phyloP scores from a whole-genome alignment of 2,113 vertebrate species.

The Trogon surrucura region DNA sequence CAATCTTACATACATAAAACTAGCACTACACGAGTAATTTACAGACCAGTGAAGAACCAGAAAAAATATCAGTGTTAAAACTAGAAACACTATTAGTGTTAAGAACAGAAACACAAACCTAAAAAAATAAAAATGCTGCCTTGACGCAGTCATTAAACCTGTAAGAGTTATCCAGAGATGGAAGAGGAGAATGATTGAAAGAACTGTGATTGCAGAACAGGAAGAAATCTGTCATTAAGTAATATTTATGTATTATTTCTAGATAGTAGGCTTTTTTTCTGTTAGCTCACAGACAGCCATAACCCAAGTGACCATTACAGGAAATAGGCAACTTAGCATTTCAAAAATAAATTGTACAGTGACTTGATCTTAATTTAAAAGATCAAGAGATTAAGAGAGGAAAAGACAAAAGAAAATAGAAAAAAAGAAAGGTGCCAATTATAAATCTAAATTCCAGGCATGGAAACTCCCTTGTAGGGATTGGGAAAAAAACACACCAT shows the following conservation, averaged over 20 bases:
- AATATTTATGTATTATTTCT: not conserved
- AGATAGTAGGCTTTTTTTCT: not conserved
- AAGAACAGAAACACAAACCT: not conserved
- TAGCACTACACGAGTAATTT: not conserved
- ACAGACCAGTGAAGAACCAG: not conserved
- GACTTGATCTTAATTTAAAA: conserved; percentile 29
- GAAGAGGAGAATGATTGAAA: not conserved
- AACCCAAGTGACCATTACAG: not conserved
- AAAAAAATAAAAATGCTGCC: not conserved
- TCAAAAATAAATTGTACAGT: conserved; percentile 49
- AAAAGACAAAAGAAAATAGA: too few species aligned
- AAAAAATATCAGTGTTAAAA: not conserved
- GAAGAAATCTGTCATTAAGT: conserved; percentile 9
- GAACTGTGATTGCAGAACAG: not conserved
- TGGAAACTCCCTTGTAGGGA: conserved; percentile 51
- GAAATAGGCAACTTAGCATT: conserved; percentile 25
- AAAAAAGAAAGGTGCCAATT: conserved; percentile 6
- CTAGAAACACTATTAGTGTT: not conserved
- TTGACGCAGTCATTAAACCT: not conserved
- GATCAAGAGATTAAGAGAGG: too few species aligned
- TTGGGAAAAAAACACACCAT: conserved; percentile 43
- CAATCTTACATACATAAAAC: not conserved
- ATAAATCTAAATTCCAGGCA: conserved; percentile 64
- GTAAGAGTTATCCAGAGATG: not conserved
- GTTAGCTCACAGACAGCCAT: not conserved